A percentile compares a stretch with the other conserved stretches of the same genome.
These are phyloP conservation scores for Ceratosolen fusciceps DNA, from an alignment of 1,140 invertebrate species.

Conservation along the genomic window DNA sequence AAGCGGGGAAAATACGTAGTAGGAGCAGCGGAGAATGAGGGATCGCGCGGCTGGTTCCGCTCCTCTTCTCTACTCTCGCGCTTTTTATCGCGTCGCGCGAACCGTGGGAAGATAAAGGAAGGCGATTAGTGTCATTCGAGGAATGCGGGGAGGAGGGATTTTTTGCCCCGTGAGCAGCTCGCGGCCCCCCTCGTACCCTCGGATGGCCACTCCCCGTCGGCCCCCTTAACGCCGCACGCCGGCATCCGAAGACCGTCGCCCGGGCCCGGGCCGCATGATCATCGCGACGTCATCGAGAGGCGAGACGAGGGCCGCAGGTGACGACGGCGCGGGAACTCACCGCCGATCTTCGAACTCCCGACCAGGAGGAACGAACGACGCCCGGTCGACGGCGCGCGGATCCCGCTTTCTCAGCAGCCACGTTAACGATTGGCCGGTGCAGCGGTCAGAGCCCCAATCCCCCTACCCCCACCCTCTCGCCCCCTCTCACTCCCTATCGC, in stretches of 20 bases:
- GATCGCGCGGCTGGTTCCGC: constrained; percentile 51
- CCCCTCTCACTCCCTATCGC: background rate
- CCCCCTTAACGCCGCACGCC: constrained; percentile 8
- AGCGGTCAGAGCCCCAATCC: no score
- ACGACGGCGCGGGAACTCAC: background rate
- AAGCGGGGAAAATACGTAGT: background rate
- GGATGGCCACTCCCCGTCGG: constrained; percentile 46
- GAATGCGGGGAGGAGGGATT: constrained; percentile 63
- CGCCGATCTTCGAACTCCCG: constrained; percentile 33
- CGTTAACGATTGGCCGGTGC: constrained; percentile 36
- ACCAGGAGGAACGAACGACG: background rate
- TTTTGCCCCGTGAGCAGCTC: constrained; percentile 60
- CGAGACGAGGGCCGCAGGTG: constrained; percentile 35
- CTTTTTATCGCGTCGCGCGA: constrained; percentile 60
- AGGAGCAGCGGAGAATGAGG: no score
- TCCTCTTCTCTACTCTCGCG: constrained; percentile 46
- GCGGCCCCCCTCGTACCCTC: constrained; percentile 57
- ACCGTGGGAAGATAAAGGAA: constrained; percentile 72
- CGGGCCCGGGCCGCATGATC: constrained; percentile 45
- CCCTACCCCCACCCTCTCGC: constrained; percentile 1
- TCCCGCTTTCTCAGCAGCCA: constrained; percentile 2
- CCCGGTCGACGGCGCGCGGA: background rate
- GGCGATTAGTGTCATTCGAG: constrained; percentile 71
- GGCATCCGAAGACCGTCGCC: constrained; percentile 38
- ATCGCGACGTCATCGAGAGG: constrained; percentile 36